Conservation (phyloP, 2,888 invertebrate genomes). For the Megamerina dolium region DNA sequence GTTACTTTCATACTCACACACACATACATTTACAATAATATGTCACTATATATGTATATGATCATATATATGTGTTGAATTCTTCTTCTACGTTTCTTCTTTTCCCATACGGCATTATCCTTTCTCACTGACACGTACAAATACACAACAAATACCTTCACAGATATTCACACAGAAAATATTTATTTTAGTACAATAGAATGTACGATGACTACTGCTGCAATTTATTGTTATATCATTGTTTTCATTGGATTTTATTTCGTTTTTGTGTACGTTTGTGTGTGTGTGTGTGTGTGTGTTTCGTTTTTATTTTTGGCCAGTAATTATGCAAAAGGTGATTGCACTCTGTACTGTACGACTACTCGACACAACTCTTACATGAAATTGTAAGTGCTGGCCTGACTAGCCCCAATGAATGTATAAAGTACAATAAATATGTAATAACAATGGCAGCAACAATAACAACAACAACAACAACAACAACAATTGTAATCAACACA, state of each 20-base stretch:
- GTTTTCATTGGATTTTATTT: too few species aligned
- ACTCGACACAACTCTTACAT: neutral
- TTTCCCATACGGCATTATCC: too few species aligned
- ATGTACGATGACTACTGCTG: neutral
- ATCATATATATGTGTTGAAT: too few species aligned
- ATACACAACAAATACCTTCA: too few species aligned
- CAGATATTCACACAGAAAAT: slow-evolving; percentile 12
- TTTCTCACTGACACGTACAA: too few species aligned
- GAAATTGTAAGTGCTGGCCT: neutral
- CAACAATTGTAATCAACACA: slow-evolving; percentile 21
- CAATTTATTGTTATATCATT: slow-evolving; percentile 6
- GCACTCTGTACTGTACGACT: neutral
- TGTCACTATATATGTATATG: too few species aligned
- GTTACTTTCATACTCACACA: too few species aligned
- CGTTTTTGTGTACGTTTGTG: neutral
- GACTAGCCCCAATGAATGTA: neutral
- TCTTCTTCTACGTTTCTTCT: too few species aligned
- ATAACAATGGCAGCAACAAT: slow-evolving; percentile 6
- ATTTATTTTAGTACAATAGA: slow-evolving; percentile 17
- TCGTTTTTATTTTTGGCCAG: slow-evolving; percentile 13
- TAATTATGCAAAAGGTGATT: slow-evolving; percentile 22
- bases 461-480: slow-evolving; percentile 10
- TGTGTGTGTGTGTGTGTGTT: slow-evolving; percentile 3
- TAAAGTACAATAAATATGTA: slow-evolving; percentile 18
- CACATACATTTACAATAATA: too few species aligned